These are phyloP conservation scores for Lerista edwardsae DNA, from an alignment of 2,797 vertebrate genomes.

Conservation along the genomic window DNA sequence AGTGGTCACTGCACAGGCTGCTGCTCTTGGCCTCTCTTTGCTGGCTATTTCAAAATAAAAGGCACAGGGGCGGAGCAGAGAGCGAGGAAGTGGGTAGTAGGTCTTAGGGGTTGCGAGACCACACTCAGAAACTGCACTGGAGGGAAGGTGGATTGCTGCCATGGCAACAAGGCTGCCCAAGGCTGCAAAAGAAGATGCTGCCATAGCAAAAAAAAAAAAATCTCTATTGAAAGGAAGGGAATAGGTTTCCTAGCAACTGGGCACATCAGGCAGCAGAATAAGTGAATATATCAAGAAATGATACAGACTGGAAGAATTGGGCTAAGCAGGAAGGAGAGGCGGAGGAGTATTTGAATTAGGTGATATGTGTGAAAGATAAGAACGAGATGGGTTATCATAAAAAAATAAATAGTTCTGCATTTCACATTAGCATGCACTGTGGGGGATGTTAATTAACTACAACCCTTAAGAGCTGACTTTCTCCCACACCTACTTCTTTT, in stretches of 20 bases:
- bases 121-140: conserved; percentile 1
- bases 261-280: conserved; percentile 25
- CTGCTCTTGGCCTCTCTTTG: no score
- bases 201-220: not conserved
- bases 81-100: not conserved
- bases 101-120: not conserved
- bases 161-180: conserved; percentile 38
- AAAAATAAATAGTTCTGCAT: not conserved
- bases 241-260: conserved; percentile 40
- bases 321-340: not conserved
- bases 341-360: not conserved
- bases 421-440: not conserved
- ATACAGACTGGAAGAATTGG: conserved; percentile 5
- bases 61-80: not conserved
- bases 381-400: not conserved
- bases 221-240: not conserved
- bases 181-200: conserved; percentile 24
- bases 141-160: conserved; percentile 28
- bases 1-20: no score
- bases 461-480: no score
- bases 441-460: not conserved
- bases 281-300: not conserved
- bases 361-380: not conserved
- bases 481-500: not conserved
- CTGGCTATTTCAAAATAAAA: no score